These are phyloP conservation scores for Bilobella aurantiaca DNA, from an alignment of 1,140 invertebrate genomes.

Conservation along the genomic window DNA sequence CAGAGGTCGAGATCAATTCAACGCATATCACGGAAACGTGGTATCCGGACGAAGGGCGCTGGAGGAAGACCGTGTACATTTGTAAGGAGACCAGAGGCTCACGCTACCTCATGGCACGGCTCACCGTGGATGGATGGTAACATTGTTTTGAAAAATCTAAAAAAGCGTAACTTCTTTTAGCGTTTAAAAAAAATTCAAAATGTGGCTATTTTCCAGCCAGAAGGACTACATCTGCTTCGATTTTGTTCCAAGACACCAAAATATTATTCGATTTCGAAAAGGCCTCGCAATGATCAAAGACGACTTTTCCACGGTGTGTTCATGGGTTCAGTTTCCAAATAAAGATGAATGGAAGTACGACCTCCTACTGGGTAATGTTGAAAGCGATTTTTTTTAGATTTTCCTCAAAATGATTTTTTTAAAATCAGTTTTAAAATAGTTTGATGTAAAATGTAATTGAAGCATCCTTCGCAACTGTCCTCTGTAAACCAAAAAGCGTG, in stretches of 20 bases:
- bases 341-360: conserved; percentile 78
- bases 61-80: conserved; percentile 81
- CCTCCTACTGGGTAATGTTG: conserved; percentile 56
- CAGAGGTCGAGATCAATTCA: conserved; percentile 84
- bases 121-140: conserved; percentile 91
- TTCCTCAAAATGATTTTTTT: too few relatives aligned
- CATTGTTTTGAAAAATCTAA: conserved; percentile 18
- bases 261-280: conserved; percentile 84
- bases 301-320: conserved; percentile 67
- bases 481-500: too few relatives aligned
- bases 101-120: conserved; percentile 84
- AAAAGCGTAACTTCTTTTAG: background rate
- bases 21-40: conserved; percentile 92
- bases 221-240: conserved; percentile 96
- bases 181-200: conserved; percentile 7
- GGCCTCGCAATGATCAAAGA: conserved; percentile 80
- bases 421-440: too few relatives aligned
- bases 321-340: conserved; percentile 83
- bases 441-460: too few relatives aligned
- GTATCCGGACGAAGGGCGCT: conserved; percentile 80
- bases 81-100: conserved; percentile 79
- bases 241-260: conserved; percentile 89
- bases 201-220: conserved; percentile 61
- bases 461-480: background rate
- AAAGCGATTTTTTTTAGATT: too few relatives aligned